Base-by-base conservation (phyloP, 2,797 vertebrate genomes). In the Caiman crocodilus region DNA sequence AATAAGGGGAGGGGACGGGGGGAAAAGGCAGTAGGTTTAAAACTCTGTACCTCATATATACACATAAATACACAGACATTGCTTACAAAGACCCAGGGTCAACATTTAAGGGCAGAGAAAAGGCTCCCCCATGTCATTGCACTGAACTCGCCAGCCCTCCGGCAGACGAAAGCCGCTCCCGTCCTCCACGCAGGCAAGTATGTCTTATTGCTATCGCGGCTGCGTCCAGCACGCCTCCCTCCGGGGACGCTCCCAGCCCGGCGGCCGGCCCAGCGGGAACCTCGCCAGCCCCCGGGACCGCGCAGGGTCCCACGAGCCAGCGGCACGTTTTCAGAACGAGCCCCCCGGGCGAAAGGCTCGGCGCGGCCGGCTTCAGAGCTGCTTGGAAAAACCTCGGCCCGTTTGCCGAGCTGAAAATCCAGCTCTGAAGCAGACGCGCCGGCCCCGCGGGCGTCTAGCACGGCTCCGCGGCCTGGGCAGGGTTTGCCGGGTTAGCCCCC, bases 31-130 rank as follows among this genome's bases (percentile, higher is more conserved):
- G 95, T 94, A 82, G 5, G 84, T 92, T 92, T 90, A 76, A 88
- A 90, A 88, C 90, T 83, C 4, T 78, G 92, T 93, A 93, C 94
- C 91, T 92, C 74, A 0, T 92, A 94, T 94, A 87, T 91, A 96
- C 94, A 95, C 94, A 92, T 85, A 93, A 88, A 94, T 92, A 95
- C 94, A 95, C 89, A 92, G 94, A 95, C 95, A 91, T 85, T 84
- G 94, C 95, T 78, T 93, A 93, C 92, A 95, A 90, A 96, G 94
- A 94, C 91, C 90, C 73, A 87, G 88, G 17, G 57, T 87, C 84
- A 55, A 69, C 86, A 5, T 21, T 90, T 93, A 92, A 96, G 93
- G 96, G 96, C 96, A 90, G 94, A 90, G 61, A 59, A 79, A 86
- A 93, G 91, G 91, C 88, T 81, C 86, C 95, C 76, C 86, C 20